phyloP scores from a whole-genome alignment of 2,888 invertebrate genomes.

The Oscheius sp. region DNA sequence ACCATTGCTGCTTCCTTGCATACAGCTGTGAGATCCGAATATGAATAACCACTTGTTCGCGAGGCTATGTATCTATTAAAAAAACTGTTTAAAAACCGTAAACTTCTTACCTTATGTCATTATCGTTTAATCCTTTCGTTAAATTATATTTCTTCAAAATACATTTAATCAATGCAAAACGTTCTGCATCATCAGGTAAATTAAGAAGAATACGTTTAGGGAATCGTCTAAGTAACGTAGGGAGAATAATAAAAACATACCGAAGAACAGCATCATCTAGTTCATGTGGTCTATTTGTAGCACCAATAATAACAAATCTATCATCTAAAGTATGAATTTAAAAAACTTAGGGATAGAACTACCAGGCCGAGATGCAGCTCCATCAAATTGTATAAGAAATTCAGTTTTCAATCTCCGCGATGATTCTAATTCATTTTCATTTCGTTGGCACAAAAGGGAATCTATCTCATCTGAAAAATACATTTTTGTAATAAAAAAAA shows the following conservation, averaged over 20 bases:
- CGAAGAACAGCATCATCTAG: constrained; percentile 92
- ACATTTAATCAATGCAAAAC: constrained; percentile 72
- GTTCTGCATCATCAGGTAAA: constrained; percentile 85
- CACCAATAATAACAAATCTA: constrained; percentile 92
- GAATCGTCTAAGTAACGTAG: constrained; percentile 80
- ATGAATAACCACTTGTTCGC: constrained; percentile 93
- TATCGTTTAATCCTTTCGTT: constrained; percentile 36
- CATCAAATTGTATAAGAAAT: constrained; percentile 97
- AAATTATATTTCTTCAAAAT: constrained; percentile 46
- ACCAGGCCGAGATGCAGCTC: constrained; percentile 72
- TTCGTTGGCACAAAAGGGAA: constrained; percentile 90
- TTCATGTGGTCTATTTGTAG: constrained; percentile 97
- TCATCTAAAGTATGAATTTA: constrained; percentile 73
- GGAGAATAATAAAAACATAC: constrained; percentile 70
- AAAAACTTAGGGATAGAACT: constrained; percentile 24
- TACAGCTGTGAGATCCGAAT: constrained; percentile 92
- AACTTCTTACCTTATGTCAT: constrained; percentile 44
- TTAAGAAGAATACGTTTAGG: constrained; percentile 94
- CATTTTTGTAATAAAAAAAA: background rate
- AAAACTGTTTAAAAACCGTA: background rate
- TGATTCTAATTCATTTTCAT: constrained; percentile 88
- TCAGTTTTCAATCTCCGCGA: constrained; percentile 93
- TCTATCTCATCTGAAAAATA: constrained; percentile 94
- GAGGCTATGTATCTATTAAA: constrained; percentile 70
- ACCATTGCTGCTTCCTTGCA: constrained; percentile 96